Evolutionary conservation across 2,113 vertebrate genomes (phyloP), one percentile per base, ranked within the genome.

Genomic region (Bos indicus): DNA sequence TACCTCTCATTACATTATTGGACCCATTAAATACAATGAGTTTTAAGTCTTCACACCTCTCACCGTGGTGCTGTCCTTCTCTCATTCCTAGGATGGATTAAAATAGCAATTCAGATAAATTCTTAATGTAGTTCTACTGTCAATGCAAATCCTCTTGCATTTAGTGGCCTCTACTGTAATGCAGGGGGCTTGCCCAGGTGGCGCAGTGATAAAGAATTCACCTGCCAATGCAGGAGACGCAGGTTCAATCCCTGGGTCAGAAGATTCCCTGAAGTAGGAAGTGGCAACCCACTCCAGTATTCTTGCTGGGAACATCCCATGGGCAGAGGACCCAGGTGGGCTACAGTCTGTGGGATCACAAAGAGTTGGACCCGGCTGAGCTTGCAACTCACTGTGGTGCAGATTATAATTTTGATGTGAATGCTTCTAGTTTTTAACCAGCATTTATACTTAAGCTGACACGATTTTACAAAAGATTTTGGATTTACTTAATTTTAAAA

Each of bases 351-450:
- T 77, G 71, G 36, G 71, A 40, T 74, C 11, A 74, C 36, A 74
- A 43, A 74, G 71, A 74, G 71, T 25, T 74, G 23, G 71, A 43
- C 71, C 11, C 2, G 1, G 13, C 19, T 77, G 71, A 26, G 71
- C 21, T 43, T 14, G 36, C 23, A 71, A 43, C 71, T 43, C 71
- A 46, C 17, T 96, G 3, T 30, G 93, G 85, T 77, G 14, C 11
- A 62, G 40, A 84, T 96, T 93, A 74, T 48, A 46, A 91, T 89
- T 98, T 96, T 90, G 8, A 81, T 85, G n/a, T 84, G 40, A 95
- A 57, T 54, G 28, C 12, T 74, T 81, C 8, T 85, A 33, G 19
- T 28, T 92, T 95, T 95, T 54, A 56, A 40, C 11, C 78, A 86
- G 3, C 2, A 85, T 92, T 78, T 84, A 28, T 71, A 67, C 14